Evolutionary conservation across 1,140 invertebrate species (phyloP), one percentile per base, ranked within the genome.

Genomic region (Drosophila kepulauana): DNA sequence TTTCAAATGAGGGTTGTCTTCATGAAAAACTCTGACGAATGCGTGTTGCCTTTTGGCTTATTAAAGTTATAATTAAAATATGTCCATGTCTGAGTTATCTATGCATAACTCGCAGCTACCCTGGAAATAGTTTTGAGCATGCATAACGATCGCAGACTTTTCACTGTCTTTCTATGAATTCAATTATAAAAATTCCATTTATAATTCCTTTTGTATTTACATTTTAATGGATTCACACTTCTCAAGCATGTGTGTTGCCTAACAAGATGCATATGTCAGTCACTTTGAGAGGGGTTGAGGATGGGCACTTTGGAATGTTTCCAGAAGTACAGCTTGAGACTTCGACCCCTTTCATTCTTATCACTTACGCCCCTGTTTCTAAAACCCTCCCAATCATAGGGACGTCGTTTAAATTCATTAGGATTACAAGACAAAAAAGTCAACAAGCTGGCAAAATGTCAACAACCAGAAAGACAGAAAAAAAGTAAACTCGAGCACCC

Each of bases 21-120:
- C 49, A 13, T 33, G 20, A 16, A 15, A 25, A 10, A 30, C 15
- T 49, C 15, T 16, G 33, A 13, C 45, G 56, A 70, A 51, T 86
- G 82, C 81, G 80, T 84, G 80, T 80, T 66, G 77, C 62, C 67
- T 61, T 77, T 77, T 68, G 75, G 85, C 81, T 89, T 89, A 89
- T 89, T 89, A 89, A 89, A 89, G 81, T 85, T 89, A 85, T 89
- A 89, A 89, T 89, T 89, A 89, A 89, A 89, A 79, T 81, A 89
- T 81, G 81, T 84, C n/a, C 70, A 54, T 38, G 35, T 45, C 48
- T 59, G 52, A 25, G 13, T 46, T 54, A 49, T 51, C 52, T 43
- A 41, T 38, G 52, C 30, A 30, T 45, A 71, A 25, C 2, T 46
- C 1, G 10, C 28, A 58, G 13, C 62, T 45, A 59, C 70, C 63